Evolutionary conservation across 2,113 vertebrate species (phyloP).

Genomic region (Cygnus atratus): DNA sequence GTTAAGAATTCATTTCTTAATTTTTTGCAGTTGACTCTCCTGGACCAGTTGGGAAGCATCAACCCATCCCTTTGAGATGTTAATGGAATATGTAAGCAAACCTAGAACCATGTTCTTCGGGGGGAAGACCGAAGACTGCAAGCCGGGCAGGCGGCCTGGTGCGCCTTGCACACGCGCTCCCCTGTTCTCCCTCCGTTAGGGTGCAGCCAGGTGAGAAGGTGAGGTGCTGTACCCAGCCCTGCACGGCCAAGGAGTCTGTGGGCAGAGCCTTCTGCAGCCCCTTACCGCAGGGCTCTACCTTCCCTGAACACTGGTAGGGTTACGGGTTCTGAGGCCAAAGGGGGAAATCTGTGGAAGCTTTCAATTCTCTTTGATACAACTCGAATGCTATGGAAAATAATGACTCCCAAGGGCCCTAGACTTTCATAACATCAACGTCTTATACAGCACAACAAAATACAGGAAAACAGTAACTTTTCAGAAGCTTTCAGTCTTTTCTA

Average conservation of each 20-base stretch:
- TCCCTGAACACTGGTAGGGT: too few species aligned
- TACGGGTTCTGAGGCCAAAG: too few species aligned
- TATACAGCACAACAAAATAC: too few species aligned
- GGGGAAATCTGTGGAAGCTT: too few species aligned
- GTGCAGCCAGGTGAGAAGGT: neutral
- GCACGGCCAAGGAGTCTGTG: too few species aligned
- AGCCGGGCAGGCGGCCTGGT: neutral
- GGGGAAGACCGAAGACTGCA: neutral
- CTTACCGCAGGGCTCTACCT: too few species aligned
- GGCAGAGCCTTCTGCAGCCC: neutral
- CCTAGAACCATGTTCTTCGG: too few species aligned
- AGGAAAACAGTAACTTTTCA: neutral
- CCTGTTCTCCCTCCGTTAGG: too few species aligned
- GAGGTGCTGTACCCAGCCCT: neutral
- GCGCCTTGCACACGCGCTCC: accelerated
- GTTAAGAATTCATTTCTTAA: neutral
- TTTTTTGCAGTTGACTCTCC: neutral
- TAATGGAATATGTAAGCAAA: neutral
- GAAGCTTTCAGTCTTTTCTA: neutral
- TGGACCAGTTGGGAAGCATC: neutral
- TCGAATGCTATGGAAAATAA: neutral
- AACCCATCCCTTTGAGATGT: neutral
- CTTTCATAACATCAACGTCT: neutral
- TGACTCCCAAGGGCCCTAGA: neutral
- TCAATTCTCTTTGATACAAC: neutral